Base-by-base conservation (phyloP, 2,797 vertebrate genomes). In the Danio jaintianensis region DNA sequence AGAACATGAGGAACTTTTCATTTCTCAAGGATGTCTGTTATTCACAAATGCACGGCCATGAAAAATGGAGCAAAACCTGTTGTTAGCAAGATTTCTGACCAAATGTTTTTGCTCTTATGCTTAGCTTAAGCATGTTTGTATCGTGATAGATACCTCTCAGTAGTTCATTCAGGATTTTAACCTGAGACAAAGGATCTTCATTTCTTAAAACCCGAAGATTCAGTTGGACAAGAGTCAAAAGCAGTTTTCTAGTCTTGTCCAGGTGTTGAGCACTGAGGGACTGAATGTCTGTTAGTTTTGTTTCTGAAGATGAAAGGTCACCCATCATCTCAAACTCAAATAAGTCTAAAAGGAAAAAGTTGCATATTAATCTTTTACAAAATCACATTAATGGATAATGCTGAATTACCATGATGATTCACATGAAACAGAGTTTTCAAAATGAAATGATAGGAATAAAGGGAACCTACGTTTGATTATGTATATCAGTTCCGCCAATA, bases 151-250 rank as follows among this genome's bases (percentile, higher is more conserved):
- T 40, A 80, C 71, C 69, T 56, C 36, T 42, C 40, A 74, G 53
- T 7, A 68, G 42, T 4, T 59, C 6, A 9, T 52, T 20, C 4
- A 81, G 52, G 12, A 4, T 81, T 56, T 67, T 6, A 16, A 29
- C 18, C 13, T 68, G 45, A 7, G 40, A 4, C 50, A 62, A 58
- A 52, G 22, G 7, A 2, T 68, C 52, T 9, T 74, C n/a, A 6
- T 48, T 36, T 67, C 13, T 75, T 16, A 50, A 59, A 6, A 52
- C 12, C 43, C 47, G 9, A 58, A 68, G 43, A 67, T 68, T 81
- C 36, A 81, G 6, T 22, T 81, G 29, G 62, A 75, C 42, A 58
- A 81, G 71, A 1, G 3, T 22, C 6, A 29, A 36, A 11, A 74
- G 53, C 53, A 66, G 22, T 61, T 13, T 1, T 11, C 7, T 29